Evolutionary conservation across 2,888 invertebrate genomes (phyloP).

Genomic region (Idaea straminata): DNA sequence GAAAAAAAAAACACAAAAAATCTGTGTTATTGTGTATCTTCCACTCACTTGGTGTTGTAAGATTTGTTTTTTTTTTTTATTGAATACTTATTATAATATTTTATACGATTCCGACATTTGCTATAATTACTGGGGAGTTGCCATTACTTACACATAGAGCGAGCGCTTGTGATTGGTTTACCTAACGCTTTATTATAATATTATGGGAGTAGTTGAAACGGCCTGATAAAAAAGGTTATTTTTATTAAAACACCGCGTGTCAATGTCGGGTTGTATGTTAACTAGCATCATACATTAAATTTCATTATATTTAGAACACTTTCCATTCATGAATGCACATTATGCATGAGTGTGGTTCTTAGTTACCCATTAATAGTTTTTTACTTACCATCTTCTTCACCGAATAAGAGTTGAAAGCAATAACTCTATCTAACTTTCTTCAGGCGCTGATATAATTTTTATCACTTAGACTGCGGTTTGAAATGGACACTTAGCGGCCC

Average conservation of each 20-base stretch:
- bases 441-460: no score
- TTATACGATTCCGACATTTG: constrained; percentile 73
- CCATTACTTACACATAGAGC: constrained; percentile 57
- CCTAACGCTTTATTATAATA: constrained; percentile 54
- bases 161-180: constrained; percentile 78
- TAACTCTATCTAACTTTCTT: no score
- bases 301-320: constrained; percentile 37
- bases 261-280: constrained; percentile 72
- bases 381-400: not conserved
- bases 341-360: constrained; percentile 78
- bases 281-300: constrained; percentile 47
- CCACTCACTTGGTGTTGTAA: constrained; percentile 38
- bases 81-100: constrained; percentile 16
- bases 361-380: constrained; percentile 33
- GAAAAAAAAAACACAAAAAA: constrained; percentile 19
- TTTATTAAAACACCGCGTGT: constrained; percentile 22
- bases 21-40: constrained; percentile 24
- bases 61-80: constrained; percentile 7
- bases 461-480: no score
- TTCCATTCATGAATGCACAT: constrained; percentile 44
- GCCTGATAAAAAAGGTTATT: constrained; percentile 29
- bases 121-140: constrained; percentile 61
- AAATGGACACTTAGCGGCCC: no score
- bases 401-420: no score
- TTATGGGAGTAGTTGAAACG: constrained; percentile 38